These are phyloP conservation scores for Beris morrisii DNA, from an alignment of 2,888 invertebrate genomes.

Conservation along the genomic window DNA sequence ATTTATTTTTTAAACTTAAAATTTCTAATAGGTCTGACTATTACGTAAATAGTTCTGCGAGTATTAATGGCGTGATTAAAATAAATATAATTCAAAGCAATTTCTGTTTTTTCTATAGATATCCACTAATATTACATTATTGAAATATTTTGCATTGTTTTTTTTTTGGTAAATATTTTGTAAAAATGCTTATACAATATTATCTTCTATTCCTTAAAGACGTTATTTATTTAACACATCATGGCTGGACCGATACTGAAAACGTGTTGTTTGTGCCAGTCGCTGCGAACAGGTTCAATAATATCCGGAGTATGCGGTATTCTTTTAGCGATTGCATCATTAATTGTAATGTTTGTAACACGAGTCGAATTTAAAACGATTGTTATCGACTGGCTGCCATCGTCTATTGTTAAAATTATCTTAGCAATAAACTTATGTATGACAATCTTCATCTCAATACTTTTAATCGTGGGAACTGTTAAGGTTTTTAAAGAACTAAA, in stretches of 20 bases:
- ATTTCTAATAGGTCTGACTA: too few species aligned
- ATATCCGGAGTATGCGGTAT: constrained; percentile 73
- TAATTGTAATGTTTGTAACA: constrained; percentile 68
- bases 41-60: too few species aligned
- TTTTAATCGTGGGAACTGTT: constrained; percentile 72
- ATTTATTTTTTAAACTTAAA: too few species aligned
- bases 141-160: too few species aligned
- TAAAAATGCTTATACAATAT: too few species aligned
- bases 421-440: constrained; percentile 77
- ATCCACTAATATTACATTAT: too few species aligned
- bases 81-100: too few species aligned
- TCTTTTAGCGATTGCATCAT: constrained; percentile 70
- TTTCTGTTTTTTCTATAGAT: too few species aligned
- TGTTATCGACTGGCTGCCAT: constrained; percentile 70
- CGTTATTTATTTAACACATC: constrained; percentile 31
- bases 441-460: constrained; percentile 78
- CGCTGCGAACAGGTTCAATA: constrained; percentile 73
- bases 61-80: too few species aligned
- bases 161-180: too few species aligned
- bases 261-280: constrained; percentile 71
- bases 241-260: constrained; percentile 61
- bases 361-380: constrained; percentile 76
- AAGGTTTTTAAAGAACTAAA: constrained; percentile 62
- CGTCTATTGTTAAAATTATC: constrained; percentile 73
- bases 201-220: too few species aligned